phyloP scores from a whole-genome alignment of 1,140 invertebrate species.

The Palaemon carinicauda region DNA sequence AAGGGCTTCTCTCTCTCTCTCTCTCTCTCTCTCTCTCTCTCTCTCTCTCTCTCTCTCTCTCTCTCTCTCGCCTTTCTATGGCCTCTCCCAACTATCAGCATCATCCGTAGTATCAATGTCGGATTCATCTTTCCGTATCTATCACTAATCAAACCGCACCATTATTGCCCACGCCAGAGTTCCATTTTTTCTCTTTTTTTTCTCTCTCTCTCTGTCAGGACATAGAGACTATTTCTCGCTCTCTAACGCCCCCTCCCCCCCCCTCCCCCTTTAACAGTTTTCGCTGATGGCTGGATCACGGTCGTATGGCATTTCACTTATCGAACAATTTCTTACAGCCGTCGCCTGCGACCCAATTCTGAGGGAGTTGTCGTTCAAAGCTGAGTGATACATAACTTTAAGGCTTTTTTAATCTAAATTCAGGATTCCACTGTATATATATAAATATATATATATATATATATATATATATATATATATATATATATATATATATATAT shows the following conservation, averaged over 20 bases:
- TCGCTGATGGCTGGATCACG: no score
- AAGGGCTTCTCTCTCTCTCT: constrained; percentile 13
- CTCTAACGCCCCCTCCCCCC: neutral
- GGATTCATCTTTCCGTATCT: neutral
- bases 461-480: no score
- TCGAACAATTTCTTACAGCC: no score
- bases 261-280: neutral
- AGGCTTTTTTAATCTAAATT: no score
- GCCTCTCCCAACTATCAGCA: constrained; percentile 1
- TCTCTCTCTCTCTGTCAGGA: neutral
- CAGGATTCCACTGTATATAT: no score
- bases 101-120: constrained; percentile 11
- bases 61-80: constrained; percentile 20
- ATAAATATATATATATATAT: no score
- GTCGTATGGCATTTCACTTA: no score
- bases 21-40: neutral
- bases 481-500: no score
- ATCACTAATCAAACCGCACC: neutral
- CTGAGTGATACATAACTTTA: no score
- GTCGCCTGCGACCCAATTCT: no score
- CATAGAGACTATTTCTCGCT: no score
- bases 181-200: neutral
- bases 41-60: neutral
- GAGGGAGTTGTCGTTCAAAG: no score
- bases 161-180: neutral